Base-by-base conservation (phyloP, 2,888 invertebrate species). In the Elmis aenea region DNA sequence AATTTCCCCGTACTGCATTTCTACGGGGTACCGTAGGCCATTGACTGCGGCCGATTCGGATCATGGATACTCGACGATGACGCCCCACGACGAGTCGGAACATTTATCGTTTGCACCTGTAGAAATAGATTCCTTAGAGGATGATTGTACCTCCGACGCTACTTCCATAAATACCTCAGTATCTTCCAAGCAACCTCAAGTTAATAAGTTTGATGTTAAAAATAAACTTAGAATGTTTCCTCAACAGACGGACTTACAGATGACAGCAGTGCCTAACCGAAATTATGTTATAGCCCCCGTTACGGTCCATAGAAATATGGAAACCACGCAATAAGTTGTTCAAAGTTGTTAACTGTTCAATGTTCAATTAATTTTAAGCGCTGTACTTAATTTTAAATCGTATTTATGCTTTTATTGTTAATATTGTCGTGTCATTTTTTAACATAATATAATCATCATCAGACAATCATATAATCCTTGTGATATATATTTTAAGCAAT, bases 11-110 rank as follows among this genome's bases (percentile, higher is more conserved):
- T 93, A 93, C 62, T 81, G 88, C 43, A 84, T 91, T 42, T 82
- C 87, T 25, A 85, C 87, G 1, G 83, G 81, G 33, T 90, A 89
- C 62, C 72, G 85, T 22, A 75, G 88, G 15, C 80, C 86, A 2
- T 79, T 82, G 26, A 77, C 83, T 0, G 81, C 84, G 0, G 83
- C 82, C 25, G 84, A 84, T 52, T 91, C 89, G n/a, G 94, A 94
- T 70, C 91, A 93, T 60, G 94, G 94, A 2, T 94, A 94, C 67
- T 91, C 90, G 2, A 91, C 91, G 0, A 91, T 91, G 91, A 91
- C 90, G 1, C 89, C 88, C 1, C 89, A 90, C 54, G 90, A 91
- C 58, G 90, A 90, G 59, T 87, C 86, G 1, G 89, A 90, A 60
- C 85, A 86, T 51, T 79, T 85, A 48, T 84, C 83, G 5, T 83